phyloP scores from a whole-genome alignment of 2,797 vertebrate genomes.

The Poeciliopsis gracilis region DNA sequence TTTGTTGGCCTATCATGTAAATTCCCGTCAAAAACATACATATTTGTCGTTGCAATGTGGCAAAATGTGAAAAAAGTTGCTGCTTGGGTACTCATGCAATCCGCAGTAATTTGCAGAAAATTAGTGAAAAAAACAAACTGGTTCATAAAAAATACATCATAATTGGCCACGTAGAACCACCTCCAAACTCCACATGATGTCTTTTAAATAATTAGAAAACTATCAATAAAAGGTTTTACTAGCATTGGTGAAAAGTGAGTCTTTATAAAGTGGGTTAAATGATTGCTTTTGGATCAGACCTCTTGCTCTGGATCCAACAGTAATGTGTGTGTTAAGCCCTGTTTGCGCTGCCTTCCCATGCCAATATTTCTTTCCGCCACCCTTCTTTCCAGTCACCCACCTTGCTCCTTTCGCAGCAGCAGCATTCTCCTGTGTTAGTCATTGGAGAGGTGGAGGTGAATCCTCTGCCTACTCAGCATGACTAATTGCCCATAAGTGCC shows the following conservation, averaged over 20 bases:
- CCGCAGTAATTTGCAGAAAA: background rate
- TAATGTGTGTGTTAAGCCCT: conserved; percentile 27
- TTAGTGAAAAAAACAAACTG: background rate
- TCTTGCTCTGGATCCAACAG: conserved; percentile 32
- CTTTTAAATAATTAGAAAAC: conserved; percentile 12
- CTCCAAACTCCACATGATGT: background rate
- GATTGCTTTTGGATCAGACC: conserved; percentile 54
- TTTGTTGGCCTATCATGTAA: background rate
- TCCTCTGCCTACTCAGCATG: conserved; percentile 73
- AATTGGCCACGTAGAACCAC: background rate
- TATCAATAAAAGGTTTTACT: conserved; percentile 21
- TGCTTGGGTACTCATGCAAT: background rate
- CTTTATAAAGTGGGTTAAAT: background rate
- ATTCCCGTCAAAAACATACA: background rate
- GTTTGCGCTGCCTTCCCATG: background rate
- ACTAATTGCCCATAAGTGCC: conserved; percentile 77
- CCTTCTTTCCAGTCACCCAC: conserved; percentile 10
- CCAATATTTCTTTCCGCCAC: background rate
- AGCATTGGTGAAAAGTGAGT: conserved; percentile 8
- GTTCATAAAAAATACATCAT: background rate
- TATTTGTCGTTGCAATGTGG: background rate
- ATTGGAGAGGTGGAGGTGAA: conserved; percentile 64
- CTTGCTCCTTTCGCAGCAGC: conserved; percentile 44
- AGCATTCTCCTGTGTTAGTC: conserved; percentile 54
- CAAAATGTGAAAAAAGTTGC: background rate